Conservation (phyloP, 2,113 vertebrate genomes). For the Emydocephalus ijimae region DNA sequence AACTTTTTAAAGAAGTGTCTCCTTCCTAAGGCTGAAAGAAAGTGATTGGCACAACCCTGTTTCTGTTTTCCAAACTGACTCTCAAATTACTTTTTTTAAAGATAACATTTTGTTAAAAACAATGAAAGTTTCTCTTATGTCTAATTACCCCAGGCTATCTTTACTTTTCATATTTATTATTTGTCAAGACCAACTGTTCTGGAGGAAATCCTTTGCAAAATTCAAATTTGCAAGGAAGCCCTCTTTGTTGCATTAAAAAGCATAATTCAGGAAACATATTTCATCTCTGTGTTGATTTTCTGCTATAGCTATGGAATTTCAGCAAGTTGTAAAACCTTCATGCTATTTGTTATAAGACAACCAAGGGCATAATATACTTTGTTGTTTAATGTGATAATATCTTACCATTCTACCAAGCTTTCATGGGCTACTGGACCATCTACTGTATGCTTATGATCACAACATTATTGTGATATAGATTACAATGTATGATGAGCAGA, state of each 20-base stretch:
- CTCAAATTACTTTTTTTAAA: neutral
- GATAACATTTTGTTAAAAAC: conserved; percentile 52
- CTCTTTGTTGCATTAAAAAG: conserved; percentile 30
- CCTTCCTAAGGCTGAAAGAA: too few relatives aligned
- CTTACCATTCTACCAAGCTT: neutral
- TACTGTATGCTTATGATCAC: neutral
- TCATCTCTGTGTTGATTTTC: conserved; percentile 30
- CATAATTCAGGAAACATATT: conserved; percentile 4
- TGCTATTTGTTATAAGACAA: neutral
- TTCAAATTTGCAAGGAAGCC: conserved; percentile 28
- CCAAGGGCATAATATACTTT: too few relatives aligned
- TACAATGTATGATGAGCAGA: neutral
- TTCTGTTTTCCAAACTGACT: too few relatives aligned
- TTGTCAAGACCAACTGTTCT: conserved; percentile 9
- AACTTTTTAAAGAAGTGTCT: too few relatives aligned
- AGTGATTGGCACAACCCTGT: too few relatives aligned
- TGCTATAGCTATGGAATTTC: conserved; percentile 9
- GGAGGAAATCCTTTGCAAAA: conserved; percentile 37
- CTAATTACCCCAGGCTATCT: conserved; percentile 49
- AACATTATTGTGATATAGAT: neutral
- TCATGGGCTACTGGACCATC: too few relatives aligned
- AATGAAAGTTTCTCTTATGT: conserved; percentile 46
- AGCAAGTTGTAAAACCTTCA: conserved; percentile 24
- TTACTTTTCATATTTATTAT: conserved; percentile 39
- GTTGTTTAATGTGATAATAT: neutral